Evolutionary conservation across 1,140 invertebrate species (phyloP), one percentile per base, ranked within the genome.

Genomic region (Heliconius congener): DNA sequence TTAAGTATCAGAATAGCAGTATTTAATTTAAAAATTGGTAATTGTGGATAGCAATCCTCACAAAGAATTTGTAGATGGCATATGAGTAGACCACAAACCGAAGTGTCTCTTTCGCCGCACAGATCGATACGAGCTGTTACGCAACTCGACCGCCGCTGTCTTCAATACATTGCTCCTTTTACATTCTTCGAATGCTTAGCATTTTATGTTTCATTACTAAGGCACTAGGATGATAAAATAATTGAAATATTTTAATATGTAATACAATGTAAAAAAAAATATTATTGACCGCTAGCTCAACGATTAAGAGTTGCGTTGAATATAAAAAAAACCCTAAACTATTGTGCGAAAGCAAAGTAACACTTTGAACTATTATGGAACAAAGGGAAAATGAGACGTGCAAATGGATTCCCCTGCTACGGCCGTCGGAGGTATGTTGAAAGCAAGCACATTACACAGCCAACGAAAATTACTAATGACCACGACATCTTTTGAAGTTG

Each of bases 121-220:
- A 87, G 89, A 94, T 94, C 93, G 88, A 94, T 94, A 93, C 87
- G 81, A 83, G 77, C 81, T 87, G 91, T 93, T 94, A 94, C 91
- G 93, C 93, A 94, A 94, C 88, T 86, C 85, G 83, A 86, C 88
- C 86, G 90, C 87, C 87, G 87, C 87, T 86, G 88, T 85, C 84
- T 83, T 82, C 83, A 81, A 86, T 82, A 85, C 78, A 83, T 85
- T 84, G 79, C 83, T 83, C 82, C 78, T 82, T 86, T 83, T 84
- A 81, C 78, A 79, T 85, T 82, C 30, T 81, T 55, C 60, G 60
- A 30, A 52, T 39, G 34, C 8, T 60, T 42, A 50, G 3, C 34
- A 39, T 75, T 75, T 66, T 66, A 23, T 2, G 30, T 66, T 66
- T 9, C 57, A 23, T 19, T 75, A 13, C 2, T 42, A 27, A 60